Base-by-base conservation (phyloP, 1,140 invertebrate species). In the Nasonia vitripennis region DNA sequence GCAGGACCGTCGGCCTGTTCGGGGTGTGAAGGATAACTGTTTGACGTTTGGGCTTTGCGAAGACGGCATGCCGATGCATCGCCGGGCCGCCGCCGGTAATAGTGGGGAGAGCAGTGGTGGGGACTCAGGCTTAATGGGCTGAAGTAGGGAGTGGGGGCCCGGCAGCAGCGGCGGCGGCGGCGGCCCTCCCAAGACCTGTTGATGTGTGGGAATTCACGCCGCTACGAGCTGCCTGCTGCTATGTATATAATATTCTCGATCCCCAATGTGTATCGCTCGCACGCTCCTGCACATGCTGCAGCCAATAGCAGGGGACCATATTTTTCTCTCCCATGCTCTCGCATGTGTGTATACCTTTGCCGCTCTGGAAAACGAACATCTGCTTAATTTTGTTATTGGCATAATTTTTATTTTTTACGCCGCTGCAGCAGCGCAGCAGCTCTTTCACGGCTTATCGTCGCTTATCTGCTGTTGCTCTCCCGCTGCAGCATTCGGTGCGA, bases 11-110 rank as follows among this genome's bases (percentile, higher is more conserved):
- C 71, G 41, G 86, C 87, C 86, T 84, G 87, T 84, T 86, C 88
- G 86, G 87, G 87, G 87, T 91, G 88, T 89, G 86, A 90, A 91
- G 91, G 90, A 91, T 91, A 92, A 93, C 93, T 93, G 93, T 93
- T 93, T 93, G 93, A 93, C 92, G 92, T 93, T 93, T 93, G 91
- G 91, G 91, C 91, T 91, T 92, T 91, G 90, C 89, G 91, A 91
- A 74, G 92, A 91, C 91, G 90, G 91, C 92, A 93, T 93, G 91
- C 93, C 93, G 90, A 93, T 93, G 91, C 91, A 92, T 70, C 80
- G 85, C n/a, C 68, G 48, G 55, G 78, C 10, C 14, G 77, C n/a
- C 75, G 51, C 34, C 27, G 31, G 48, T 45, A 62, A n/a, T 62
- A 5, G 55, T 78, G 83, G 78, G 62, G 78, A 31, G 87, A 85